A percentile compares a stretch with the other conserved stretches of the same genome.
These are phyloP conservation scores for Apodemia hepburni DNA, from an alignment of 2,888 invertebrate genomes.

Conservation along the genomic window DNA sequence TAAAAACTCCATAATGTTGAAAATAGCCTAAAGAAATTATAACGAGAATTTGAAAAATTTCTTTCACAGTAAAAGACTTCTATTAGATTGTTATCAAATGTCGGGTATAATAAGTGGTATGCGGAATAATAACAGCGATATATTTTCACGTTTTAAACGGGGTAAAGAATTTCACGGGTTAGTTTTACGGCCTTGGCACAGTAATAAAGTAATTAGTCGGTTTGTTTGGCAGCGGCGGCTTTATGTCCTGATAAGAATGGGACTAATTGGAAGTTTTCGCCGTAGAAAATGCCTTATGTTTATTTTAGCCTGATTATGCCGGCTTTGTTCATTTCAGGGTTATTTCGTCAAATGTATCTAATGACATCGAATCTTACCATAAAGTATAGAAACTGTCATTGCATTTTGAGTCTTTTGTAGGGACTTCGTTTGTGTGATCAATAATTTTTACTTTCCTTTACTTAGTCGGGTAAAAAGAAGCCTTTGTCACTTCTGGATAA, in stretches of 20 bases:
- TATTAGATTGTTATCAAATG: conserved; percentile 10
- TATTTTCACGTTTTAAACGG: conserved; percentile 14
- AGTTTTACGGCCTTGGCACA: conserved; percentile 13
- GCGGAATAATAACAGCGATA: conserved; percentile 9
- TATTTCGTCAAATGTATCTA: not conserved
- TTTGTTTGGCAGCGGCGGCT: conserved; percentile 13
- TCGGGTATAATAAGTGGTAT: conserved; percentile 13
- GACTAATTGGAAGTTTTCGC: conserved; percentile 13
- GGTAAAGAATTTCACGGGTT: conserved; percentile 11
- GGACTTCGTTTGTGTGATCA: too few relatives aligned
- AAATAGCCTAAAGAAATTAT: not conserved
- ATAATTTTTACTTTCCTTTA: too few relatives aligned
- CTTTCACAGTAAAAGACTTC: not conserved
- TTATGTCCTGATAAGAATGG: conserved; percentile 11
- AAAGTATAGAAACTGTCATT: not conserved
- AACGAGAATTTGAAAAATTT: conserved; percentile 12
- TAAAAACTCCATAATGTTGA: not conserved
- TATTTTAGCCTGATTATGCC: conserved; percentile 1
- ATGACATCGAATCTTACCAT: not conserved
- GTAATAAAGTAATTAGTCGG: conserved; percentile 14
- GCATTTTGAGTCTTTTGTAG: not conserved
- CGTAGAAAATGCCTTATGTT: conserved; percentile 10
- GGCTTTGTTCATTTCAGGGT: not conserved
- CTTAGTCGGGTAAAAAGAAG: too few relatives aligned
- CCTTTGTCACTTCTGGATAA: too few relatives aligned